Evolutionary conservation across 1,140 invertebrate species (phyloP).

Genomic region (Anastrepha obliqua): DNA sequence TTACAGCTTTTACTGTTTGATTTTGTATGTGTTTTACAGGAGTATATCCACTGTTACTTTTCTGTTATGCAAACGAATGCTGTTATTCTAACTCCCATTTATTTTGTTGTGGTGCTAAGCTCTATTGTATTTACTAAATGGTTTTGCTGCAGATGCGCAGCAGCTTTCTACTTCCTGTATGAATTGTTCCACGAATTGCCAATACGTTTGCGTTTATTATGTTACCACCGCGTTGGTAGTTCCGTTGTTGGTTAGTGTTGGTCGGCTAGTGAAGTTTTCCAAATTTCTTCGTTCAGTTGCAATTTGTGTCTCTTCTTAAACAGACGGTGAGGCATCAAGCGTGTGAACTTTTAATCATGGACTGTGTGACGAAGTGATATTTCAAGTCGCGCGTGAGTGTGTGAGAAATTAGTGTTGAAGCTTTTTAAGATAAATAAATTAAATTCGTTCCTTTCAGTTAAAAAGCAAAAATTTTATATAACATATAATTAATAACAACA

Average conservation of each 20-base stretch:
- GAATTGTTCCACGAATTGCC: background rate
- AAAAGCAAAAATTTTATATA: background rate
- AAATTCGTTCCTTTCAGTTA: background rate
- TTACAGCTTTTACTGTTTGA: background rate
- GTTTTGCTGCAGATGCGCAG: slow-evolving; percentile 42
- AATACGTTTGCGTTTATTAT: slow-evolving; percentile 25
- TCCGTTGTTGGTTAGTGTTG: slow-evolving; percentile 27
- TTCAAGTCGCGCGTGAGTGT: background rate
- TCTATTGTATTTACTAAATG: slow-evolving; percentile 14
- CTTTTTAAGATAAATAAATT: background rate
- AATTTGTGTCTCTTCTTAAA: background rate
- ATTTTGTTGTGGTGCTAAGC: background rate
- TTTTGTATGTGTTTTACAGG: background rate
- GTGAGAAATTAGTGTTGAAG: background rate
- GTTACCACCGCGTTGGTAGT: slow-evolving; percentile 33
- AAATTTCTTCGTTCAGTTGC: slow-evolving; percentile 10
- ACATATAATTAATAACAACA: too few species aligned
- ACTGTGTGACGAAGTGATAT: background rate
- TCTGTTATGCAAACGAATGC: background rate
- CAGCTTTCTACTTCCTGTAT: slow-evolving; percentile 35
- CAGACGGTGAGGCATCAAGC: background rate
- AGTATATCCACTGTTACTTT: background rate
- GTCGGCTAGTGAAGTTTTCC: slow-evolving; percentile 1
- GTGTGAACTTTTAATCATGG: background rate
- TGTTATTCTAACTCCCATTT: background rate